phyloP scores from a whole-genome alignment of 1,140 invertebrate genomes.

The Triops cancriformis region DNA sequence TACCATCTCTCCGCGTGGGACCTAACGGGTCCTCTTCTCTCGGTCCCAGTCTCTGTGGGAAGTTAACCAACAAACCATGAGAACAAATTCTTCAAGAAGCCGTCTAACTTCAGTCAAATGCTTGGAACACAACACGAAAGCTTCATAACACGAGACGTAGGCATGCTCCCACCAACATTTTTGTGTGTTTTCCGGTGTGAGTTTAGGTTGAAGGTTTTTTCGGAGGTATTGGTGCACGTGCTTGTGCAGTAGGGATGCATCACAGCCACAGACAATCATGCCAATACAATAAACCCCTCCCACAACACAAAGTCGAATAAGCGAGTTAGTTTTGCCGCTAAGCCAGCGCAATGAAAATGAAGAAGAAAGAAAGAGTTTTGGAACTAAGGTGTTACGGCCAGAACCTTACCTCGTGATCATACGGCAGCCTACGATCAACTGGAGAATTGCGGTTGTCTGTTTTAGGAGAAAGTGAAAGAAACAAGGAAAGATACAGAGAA shows the following conservation, averaged over 20 bases:
- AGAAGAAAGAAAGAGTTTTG: neutral
- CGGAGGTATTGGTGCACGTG: neutral
- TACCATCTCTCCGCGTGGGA: constrained; percentile 26
- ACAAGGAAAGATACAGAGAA: constrained; percentile 17
- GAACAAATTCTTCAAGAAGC: neutral
- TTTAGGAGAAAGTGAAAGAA: constrained; percentile 17
- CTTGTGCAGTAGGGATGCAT: neutral
- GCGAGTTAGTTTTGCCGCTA: neutral
- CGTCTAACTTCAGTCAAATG: neutral
- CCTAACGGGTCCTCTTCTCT: neutral
- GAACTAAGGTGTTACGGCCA: neutral
- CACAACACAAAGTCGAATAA: neutral
- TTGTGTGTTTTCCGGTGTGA: neutral
- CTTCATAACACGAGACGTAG: neutral
- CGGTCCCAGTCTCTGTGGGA: neutral
- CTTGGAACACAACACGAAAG: neutral
- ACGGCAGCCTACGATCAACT: constrained; percentile 9
- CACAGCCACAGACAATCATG: neutral
- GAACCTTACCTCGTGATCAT: constrained; percentile 6
- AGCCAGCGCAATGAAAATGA: neutral
- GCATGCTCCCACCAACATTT: neutral
- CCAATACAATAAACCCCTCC: neutral
- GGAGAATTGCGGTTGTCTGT: neutral
- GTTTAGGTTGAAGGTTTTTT: neutral
- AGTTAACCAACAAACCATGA: neutral